Percentiles rank a stretch among this genome's conserved stretches.
phyloP scores from a whole-genome alignment of 2,113 vertebrate genomes.

The Willisornis vidua region DNA sequence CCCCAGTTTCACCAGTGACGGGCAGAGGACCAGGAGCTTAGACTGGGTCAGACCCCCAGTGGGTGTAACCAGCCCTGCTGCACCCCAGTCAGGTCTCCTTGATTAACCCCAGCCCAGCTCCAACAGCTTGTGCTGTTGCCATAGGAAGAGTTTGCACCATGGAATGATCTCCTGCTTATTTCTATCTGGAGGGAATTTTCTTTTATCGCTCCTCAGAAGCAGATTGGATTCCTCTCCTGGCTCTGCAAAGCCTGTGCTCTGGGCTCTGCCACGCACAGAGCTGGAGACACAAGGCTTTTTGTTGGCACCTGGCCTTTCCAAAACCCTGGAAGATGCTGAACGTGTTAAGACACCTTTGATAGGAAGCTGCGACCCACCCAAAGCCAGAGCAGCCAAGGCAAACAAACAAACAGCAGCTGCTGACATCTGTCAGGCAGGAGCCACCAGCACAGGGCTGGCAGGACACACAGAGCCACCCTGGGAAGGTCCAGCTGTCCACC shows the following conservation, averaged over 20 bases:
- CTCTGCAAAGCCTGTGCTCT: not conserved
- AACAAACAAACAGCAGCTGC: conserved; percentile 17
- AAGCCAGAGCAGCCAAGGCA: conserved; percentile 26
- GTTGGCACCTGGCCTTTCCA: conserved; percentile 55
- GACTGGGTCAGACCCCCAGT: not conserved
- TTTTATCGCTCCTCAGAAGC: not conserved
- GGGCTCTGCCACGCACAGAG: conserved; percentile 27
- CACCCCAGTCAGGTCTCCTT: not conserved
- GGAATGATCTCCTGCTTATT: not conserved
- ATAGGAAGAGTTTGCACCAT: not conserved
- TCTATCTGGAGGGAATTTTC: conserved; percentile 20
- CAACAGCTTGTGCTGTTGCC: not conserved
- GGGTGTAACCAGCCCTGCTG: not conserved
- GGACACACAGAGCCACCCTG: not conserved
- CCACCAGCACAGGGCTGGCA: not conserved
- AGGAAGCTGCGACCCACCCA: conserved; percentile 35
- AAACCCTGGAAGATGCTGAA: conserved; percentile 55
- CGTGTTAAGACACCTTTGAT: conserved; percentile 52
- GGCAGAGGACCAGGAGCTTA: not conserved
- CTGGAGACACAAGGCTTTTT: conserved; percentile 55
- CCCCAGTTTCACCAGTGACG: fast-evolving
- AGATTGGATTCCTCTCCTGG: not conserved
- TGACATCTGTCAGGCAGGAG: conserved; percentile 4
- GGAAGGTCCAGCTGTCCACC: not conserved
- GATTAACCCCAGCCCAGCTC: not conserved